Base-by-base conservation (phyloP, 2,888 invertebrate species). In the Calameuta pallipes region DNA sequence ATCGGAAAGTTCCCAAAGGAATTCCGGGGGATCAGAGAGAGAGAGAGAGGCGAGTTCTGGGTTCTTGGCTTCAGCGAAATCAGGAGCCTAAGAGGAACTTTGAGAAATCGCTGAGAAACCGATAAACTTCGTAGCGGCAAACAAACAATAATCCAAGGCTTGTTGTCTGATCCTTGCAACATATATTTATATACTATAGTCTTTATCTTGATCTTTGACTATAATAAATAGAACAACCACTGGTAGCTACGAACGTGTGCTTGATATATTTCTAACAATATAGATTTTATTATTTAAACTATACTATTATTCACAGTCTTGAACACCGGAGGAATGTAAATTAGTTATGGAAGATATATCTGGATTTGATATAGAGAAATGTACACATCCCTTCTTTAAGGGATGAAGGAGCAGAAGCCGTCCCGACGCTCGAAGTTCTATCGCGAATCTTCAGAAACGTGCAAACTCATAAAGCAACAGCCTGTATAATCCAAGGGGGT, bases 1-100 rank as follows among this genome's bases (percentile, higher is more conserved):
- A 90, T 90, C 89, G 89, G 89, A 89, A 90, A 90, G 89, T 90
- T 90, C 86, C 89, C 89, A 89, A 89, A 90, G 90, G 90, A 88
- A 90, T 90, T 90, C 88, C 89, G 80, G 78, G 81, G 86, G 86
- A 87, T 88, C 86, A 87, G 80, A 73, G 76, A 56, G 37, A 76
- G 76, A 71, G 79, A 78, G 69, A 80, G 69, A 74, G 75, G 30
- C 74, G 74, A 41, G 69, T 69, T 35, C 41, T 56, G 23, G 69
- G 71, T 3, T 71, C 34, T 78, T 73, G 71, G 71, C 31, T 71
- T 3, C 1, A 31, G 71, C 71, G 13, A 33, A 71, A 33, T 71
- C 31, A 71, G 31, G 75, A 68, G 69, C 34, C 30, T 30, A 13
- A 69, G 68, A 56, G 36, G 34, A 79, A 76, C 73, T 76, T 76